phyloP scores from a whole-genome alignment of 2,113 vertebrate species.

The Thymallus thymallus region DNA sequence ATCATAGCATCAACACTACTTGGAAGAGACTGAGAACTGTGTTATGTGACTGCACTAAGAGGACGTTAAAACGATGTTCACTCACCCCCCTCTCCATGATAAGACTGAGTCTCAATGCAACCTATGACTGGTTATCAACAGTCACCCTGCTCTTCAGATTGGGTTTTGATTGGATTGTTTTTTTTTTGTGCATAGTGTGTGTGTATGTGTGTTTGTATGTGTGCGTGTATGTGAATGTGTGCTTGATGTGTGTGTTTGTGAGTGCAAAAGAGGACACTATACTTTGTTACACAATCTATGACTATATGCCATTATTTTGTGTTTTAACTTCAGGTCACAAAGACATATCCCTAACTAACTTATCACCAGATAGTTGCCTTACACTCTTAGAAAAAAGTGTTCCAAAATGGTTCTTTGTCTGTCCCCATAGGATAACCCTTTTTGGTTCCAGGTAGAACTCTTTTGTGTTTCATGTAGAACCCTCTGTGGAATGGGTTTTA shows the following conservation, averaged over 20 bases:
- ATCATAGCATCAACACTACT: not conserved
- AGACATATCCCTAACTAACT: not conserved
- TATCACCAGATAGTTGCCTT: not conserved
- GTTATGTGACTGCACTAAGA: not conserved
- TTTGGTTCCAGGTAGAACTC: too few relatives aligned
- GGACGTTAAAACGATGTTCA: not conserved
- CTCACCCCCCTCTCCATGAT: not conserved
- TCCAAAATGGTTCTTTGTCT: too few relatives aligned
- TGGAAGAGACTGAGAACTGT: not conserved
- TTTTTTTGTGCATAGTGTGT: not conserved
- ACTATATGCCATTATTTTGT: not conserved
- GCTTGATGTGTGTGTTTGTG: not conserved
- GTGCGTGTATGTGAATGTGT: not conserved
- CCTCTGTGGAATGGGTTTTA: too few relatives aligned
- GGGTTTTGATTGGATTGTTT: not conserved
- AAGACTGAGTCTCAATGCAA: not conserved
- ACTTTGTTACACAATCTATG: not conserved
- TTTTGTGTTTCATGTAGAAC: too few relatives aligned
- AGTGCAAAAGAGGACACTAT: not conserved
- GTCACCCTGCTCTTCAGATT: constrained; percentile 9
- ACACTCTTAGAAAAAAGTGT: not conserved
- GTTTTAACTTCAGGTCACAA: not conserved
- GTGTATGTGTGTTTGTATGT: not conserved
- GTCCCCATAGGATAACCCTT: too few relatives aligned
- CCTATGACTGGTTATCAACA: constrained; percentile 10